A percentile compares a stretch with the other conserved stretches of the same genome.
These are phyloP conservation scores for Ceratitis capitata DNA, from an alignment of 1,140 invertebrate genomes.

Conservation along the genomic window DNA sequence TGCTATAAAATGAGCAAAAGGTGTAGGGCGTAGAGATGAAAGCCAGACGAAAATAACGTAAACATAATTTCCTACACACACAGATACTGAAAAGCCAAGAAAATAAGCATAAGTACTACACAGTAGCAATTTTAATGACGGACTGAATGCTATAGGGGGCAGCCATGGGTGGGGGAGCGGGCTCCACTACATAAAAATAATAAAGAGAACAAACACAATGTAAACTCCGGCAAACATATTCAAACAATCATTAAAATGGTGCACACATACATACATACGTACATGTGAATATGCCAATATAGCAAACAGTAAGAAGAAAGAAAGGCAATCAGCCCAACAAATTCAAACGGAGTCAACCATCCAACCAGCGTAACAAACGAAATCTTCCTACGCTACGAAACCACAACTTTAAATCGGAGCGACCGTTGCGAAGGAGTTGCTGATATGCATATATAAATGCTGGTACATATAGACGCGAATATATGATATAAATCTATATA, in stretches of 20 bases:
- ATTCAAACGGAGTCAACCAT: conserved; percentile 46
- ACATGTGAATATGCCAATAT: too few relatives aligned
- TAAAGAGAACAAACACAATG: conserved; percentile 28
- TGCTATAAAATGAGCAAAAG: not conserved
- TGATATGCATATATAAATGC: too few relatives aligned
- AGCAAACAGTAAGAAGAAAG: not conserved
- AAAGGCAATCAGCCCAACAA: conserved; percentile 44
- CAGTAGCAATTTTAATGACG: not conserved
- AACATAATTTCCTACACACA: not conserved
- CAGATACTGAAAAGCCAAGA: not conserved
- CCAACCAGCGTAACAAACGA: conserved; percentile 36
- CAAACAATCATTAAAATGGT: conserved; percentile 14
- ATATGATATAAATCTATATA: too few relatives aligned
- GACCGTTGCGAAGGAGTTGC: not conserved
- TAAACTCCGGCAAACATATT: conserved; percentile 36
- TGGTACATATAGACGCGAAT: too few relatives aligned
- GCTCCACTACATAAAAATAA: not conserved
- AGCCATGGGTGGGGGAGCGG: not conserved
- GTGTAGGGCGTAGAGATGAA: not conserved
- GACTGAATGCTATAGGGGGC: not conserved
- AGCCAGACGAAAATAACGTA: not conserved
- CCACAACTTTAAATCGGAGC: conserved; percentile 43
- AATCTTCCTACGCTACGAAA: conserved; percentile 41
- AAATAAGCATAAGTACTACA: not conserved
- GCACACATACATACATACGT: too few relatives aligned